phyloP scores from a whole-genome alignment of 2,888 invertebrate genomes.

The Leptarthrus brevirostris region DNA sequence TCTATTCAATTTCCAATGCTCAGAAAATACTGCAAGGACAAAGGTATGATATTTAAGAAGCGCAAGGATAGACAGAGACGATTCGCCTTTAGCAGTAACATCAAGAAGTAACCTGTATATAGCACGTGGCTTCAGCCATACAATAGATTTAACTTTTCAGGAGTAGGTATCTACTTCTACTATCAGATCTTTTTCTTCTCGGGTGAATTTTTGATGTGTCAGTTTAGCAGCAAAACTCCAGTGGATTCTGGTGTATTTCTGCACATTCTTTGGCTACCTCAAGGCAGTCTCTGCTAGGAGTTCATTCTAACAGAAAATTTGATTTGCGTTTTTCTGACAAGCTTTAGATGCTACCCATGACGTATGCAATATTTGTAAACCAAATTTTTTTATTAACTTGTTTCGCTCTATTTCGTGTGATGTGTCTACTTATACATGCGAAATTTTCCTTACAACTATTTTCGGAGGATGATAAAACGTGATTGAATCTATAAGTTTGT shows the following conservation, averaged over 20 bases:
- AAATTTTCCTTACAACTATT: slow-evolving; percentile 10
- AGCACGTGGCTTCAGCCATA: too few relatives aligned
- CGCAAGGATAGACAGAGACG: background rate
- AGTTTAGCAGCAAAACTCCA: background rate
- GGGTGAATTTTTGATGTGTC: slow-evolving; percentile 17
- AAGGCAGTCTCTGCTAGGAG: background rate
- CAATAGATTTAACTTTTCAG: background rate
- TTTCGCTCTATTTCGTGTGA: slow-evolving; percentile 24
- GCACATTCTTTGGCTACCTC: background rate
- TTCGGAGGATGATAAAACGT: background rate
- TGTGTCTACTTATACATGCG: background rate
- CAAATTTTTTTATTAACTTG: slow-evolving; percentile 37
- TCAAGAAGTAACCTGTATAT: too few relatives aligned
- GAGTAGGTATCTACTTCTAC: background rate
- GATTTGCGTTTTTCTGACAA: background rate
- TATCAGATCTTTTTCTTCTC: slow-evolving; percentile 15
- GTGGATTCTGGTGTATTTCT: too few relatives aligned
- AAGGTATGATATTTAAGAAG: background rate
- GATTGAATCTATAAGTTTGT: background rate
- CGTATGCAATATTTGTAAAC: slow-evolving; percentile 36
- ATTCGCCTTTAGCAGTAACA: background rate
- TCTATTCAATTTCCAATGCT: slow-evolving; percentile 35
- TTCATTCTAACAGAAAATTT: slow-evolving; percentile 31
- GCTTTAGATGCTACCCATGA: background rate
- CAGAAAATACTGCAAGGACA: slow-evolving; percentile 1